Evolutionary conservation across 2,888 invertebrate species (phyloP), one percentile per base, ranked within the genome.

Genomic region (Strigamia transsilvanica): DNA sequence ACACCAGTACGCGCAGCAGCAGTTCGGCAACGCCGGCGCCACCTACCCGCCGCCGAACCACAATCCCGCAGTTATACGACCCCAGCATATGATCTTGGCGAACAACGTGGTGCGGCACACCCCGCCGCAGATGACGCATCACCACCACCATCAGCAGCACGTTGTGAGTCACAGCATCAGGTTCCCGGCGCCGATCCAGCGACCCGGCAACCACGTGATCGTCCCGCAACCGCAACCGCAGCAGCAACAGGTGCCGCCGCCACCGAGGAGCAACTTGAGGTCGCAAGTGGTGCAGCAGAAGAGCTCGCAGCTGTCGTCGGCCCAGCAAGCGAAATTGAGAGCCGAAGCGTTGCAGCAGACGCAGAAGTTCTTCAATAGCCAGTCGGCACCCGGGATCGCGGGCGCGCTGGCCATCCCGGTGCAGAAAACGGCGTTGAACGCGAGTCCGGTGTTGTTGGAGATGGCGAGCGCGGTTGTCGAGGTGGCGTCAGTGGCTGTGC

Each of bases 61-160:
- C 34, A 46, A n/a, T n/a, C 77, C 77, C 2, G 42, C 83, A 83
- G 79, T 85, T 82, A 82, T 84, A 91, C 88, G 27, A 91, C 92
- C 82, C 91, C 91, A 84, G 82, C 89, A 88, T 84, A 80, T 79
- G 83, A 83, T 80, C 2, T 27, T 82, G 27, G 41, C 66, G 46
- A 80, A 82, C 23, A 46, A 66, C 38, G 73, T 81, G 18, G 73
- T 79, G 18, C 78, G 79, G n/a, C 82, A 80, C 32, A 46, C 81
- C 15, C 88, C 84, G 86, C 87, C 46, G 86, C 86, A 87, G 83
- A 86, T 86, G 81, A 87, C 87, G 73, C 87, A 87, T 83, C 87
- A 86, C 10, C 80, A 34, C 12, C 79, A 13, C 13, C 46, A 38
- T 18, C 56, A 56, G 4, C 73, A 23, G 73, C 73, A 73, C n/a